Evolutionary conservation across 2,888 invertebrate genomes (phyloP), one percentile per base, ranked within the genome.

Genomic region (Drosophila subsilvestris): DNA sequence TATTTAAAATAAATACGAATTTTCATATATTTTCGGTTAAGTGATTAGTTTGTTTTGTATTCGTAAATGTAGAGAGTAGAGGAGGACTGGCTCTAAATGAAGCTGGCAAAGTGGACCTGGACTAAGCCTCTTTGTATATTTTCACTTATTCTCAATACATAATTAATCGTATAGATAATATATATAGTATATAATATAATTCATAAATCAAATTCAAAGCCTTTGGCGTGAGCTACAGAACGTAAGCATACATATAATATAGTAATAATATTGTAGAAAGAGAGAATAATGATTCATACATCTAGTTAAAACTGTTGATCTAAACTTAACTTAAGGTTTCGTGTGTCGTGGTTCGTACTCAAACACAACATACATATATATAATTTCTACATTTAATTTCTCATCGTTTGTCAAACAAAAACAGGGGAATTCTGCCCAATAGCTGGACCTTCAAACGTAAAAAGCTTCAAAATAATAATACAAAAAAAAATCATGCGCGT

Each of bases 1-100:
- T 80, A 82, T 83, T 82, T 86, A 70, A 85, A 85, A 85, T 85
- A 76, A 75, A 61, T 75, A 56, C 60, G 57, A 60, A 32, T 72
- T 72, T 43, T 58, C 50, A 54, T 63, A 74, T 50, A 25, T 56
- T 63, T 43, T 67, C 17, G 59, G 54, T 67, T 53, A 27, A 63
- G 75, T 66, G 70, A 54, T 66, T 56, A 75, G 48, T 63, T 60
- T 37, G 37, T n/a, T 12, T 61, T 62, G 47, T 62, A 49, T 63
- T 42, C 29, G n/a, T 45, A 56, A 42, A 57, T 53, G 29, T 48
- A 60, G 32, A 51, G 37, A 37, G 37, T 37, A 32, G 32, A 51
- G 47, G 49, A 63, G 32, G 55, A 75, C 27, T 37, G 37, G 56
- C 68, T 69, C 69, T 66, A 71, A 68, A 68, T 49, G 66, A 80